Evolutionary conservation across 2,113 vertebrate species (phyloP).

Genomic region (Rhea pennata): DNA sequence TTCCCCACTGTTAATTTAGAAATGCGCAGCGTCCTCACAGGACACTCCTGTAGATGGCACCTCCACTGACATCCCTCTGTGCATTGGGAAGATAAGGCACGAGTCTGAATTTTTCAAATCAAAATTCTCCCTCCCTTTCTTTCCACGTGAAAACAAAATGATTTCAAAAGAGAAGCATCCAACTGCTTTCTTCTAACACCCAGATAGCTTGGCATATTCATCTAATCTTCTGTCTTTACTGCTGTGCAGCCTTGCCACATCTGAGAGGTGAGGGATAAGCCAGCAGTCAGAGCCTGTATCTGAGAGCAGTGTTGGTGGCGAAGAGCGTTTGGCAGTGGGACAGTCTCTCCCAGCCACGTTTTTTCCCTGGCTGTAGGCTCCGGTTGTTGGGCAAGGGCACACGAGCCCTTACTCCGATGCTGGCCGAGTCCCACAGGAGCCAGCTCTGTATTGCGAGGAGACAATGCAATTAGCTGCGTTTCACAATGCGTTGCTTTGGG

Average conservation of each 20-base stretch:
- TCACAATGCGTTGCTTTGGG: background rate
- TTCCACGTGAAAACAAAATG: background rate
- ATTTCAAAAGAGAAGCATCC: slow-evolving; percentile 3
- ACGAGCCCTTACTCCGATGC: background rate
- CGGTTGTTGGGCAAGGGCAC: slow-evolving; percentile 5
- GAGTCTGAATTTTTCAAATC: background rate
- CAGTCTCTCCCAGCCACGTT: background rate
- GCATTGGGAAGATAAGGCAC: background rate
- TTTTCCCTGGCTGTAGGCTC: background rate
- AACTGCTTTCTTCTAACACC: background rate
- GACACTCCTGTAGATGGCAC: background rate
- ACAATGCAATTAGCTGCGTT: slow-evolving; percentile 58
- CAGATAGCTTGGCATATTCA: background rate
- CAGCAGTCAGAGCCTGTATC: slow-evolving; percentile 6
- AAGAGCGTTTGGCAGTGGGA: slow-evolving; percentile 10
- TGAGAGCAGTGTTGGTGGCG: background rate
- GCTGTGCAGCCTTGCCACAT: slow-evolving; percentile 31
- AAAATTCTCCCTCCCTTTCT: background rate
- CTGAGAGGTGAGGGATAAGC: background rate
- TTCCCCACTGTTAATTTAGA: background rate
- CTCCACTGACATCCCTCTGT: background rate
- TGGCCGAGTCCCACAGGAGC: background rate
- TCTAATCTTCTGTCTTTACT: background rate
- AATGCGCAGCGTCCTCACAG: background rate
- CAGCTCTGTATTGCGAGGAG: background rate